Percentiles rank a stretch among this genome's conserved stretches.
phyloP scores from a whole-genome alignment of 2,113 vertebrate species.

The Microtus ochrogaster region DNA sequence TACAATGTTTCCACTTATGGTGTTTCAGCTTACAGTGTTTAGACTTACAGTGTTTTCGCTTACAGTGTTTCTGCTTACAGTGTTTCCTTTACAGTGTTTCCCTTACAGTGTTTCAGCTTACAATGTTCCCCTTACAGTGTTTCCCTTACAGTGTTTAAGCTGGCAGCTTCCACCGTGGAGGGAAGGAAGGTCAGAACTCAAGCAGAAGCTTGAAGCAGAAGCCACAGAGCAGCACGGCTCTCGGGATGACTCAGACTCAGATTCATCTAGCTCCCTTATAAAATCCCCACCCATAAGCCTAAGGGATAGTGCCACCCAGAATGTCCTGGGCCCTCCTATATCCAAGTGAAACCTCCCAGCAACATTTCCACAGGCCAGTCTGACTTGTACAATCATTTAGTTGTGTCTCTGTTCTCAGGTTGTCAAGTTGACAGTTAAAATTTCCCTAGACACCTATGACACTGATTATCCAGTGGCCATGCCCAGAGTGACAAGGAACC shows the following conservation, averaged over 20 bases:
- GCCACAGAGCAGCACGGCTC: background rate
- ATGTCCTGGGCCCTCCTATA: no score
- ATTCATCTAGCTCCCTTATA: background rate
- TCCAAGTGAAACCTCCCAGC: no score
- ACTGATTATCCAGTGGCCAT: background rate
- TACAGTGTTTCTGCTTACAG: no score
- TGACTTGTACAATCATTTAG: background rate
- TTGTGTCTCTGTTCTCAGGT: no score
- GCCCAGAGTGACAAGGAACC: background rate
- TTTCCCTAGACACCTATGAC: background rate
- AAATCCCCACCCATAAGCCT: background rate
- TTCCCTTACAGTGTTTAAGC: no score
- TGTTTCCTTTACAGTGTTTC: no score
- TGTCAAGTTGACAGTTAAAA: background rate
- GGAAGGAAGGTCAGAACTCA: background rate
- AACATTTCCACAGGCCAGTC: background rate
- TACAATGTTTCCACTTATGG: fast-evolving
- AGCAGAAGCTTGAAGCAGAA: background rate
- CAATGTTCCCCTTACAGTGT: no score
- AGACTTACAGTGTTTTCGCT: no score
- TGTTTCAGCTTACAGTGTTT: no score
- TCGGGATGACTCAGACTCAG: background rate
- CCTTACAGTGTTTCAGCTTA: background rate
- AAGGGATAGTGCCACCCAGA: background rate
- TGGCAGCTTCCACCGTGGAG: background rate